These are phyloP conservation scores for Cryptoprocta ferox DNA, from an alignment of 2,797 vertebrate genomes.

Conservation along the genomic window DNA sequence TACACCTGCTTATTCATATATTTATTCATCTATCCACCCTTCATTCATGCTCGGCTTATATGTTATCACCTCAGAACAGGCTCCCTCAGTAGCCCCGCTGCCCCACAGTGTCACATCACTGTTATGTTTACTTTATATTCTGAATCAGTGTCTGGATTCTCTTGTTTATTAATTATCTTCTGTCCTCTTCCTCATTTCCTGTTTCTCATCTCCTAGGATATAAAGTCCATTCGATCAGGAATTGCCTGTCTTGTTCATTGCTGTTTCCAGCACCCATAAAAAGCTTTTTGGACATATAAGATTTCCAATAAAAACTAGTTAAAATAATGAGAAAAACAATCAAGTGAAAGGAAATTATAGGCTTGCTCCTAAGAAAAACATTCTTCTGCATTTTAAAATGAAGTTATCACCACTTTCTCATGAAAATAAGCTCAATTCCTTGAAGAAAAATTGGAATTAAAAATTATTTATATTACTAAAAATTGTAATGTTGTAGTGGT, in stretches of 20 bases:
- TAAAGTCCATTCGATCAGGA: neutral
- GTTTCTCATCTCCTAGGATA: neutral
- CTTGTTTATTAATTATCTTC: neutral
- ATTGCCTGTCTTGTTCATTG: neutral
- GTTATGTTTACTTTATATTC: neutral
- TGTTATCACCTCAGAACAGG: neutral
- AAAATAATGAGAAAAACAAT: neutral
- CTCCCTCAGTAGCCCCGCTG: neutral
- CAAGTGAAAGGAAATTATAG: neutral
- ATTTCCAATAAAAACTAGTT: constrained; percentile 6
- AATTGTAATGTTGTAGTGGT: neutral
- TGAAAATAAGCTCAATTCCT: constrained; percentile 10
- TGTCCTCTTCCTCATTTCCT: neutral
- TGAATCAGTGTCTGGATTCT: neutral
- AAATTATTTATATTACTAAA: constrained; percentile 1
- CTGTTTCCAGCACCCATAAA: constrained; percentile 9
- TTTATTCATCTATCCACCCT: neutral
- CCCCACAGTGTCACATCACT: neutral
- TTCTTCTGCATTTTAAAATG: neutral
- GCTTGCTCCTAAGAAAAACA: neutral
- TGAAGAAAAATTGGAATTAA: neutral
- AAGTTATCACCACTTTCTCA: neutral
- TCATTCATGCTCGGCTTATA: neutral
- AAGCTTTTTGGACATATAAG: neutral
- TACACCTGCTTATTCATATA: neutral